Evolutionary conservation across 2,797 vertebrate species (phyloP).

Genomic region (Ammospiza maritima): DNA sequence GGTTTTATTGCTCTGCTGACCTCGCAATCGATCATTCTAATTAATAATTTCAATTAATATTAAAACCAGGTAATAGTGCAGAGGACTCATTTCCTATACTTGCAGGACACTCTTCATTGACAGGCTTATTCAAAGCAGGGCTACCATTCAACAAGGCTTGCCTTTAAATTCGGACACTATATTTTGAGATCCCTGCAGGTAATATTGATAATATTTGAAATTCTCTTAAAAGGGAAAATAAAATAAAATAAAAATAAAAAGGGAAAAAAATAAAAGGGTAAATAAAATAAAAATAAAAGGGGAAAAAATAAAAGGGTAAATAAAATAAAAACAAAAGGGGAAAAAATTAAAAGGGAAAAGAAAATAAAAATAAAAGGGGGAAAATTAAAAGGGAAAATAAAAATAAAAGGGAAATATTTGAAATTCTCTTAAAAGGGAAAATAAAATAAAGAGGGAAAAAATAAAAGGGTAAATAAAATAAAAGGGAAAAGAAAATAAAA

Average conservation of each 20-base stretch:
- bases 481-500: background rate
- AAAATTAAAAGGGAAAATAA: background rate
- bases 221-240: background rate
- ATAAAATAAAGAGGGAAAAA: background rate
- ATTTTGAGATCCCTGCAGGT: background rate
- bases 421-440: background rate
- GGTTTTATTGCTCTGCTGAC: slow-evolving; percentile 41
- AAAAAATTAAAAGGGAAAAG: background rate
- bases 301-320: no score
- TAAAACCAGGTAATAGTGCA: slow-evolving; percentile 24
- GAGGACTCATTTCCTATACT: slow-evolving; percentile 9
- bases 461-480: no score
- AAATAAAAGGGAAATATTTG: background rate
- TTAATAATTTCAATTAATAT: slow-evolving; percentile 53
- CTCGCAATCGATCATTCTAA: background rate
- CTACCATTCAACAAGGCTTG: background rate
- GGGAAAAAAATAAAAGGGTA: no score
- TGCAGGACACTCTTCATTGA: background rate
- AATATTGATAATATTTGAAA: background rate
- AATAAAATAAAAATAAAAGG: no score
- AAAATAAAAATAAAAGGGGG: background rate
- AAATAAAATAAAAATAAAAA: background rate
- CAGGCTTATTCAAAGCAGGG: background rate
- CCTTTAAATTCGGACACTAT: background rate
- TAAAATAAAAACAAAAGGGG: no score